Conservation (phyloP, 1,140 invertebrate genomes). For the Musca vetustissima region DNA sequence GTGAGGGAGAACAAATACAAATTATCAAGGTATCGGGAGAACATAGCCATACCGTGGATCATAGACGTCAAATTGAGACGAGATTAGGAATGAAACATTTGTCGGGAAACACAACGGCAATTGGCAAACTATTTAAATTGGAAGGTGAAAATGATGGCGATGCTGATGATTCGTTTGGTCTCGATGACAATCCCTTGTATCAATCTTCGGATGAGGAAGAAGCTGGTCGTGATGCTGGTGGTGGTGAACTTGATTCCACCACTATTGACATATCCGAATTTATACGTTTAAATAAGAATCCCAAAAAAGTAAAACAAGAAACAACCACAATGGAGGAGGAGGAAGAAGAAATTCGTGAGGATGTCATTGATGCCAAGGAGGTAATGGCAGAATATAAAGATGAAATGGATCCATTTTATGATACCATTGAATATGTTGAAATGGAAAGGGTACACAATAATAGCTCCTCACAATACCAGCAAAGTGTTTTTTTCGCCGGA, state of each 20-base stretch:
- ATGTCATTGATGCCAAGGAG: background rate
- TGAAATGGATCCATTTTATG: conserved; percentile 12
- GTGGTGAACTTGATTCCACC: background rate
- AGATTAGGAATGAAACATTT: background rate
- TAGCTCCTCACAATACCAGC: background rate
- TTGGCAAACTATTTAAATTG: background rate
- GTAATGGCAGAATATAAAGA: background rate
- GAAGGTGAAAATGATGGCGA: background rate
- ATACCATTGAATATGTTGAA: conserved; percentile 12
- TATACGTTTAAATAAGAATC: background rate
- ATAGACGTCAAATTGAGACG: conserved; percentile 19
- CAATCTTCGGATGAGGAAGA: background rate
- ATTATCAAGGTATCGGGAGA: conserved; percentile 43
- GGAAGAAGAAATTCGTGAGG: background rate
- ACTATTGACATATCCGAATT: background rate
- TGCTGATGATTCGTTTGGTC: too few relatives aligned
- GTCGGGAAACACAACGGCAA: background rate
- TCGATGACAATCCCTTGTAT: background rate
- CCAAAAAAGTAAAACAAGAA: background rate
- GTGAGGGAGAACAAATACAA: conserved; percentile 32
- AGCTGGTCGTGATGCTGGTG: background rate
- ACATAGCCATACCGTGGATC: conserved; percentile 35
- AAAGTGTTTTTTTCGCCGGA: background rate
- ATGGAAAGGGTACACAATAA: background rate
- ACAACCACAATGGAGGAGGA: too few relatives aligned